Evolutionary conservation across 2,797 vertebrate species (phyloP).

Genomic region (Hoplostethus atlanticus): DNA sequence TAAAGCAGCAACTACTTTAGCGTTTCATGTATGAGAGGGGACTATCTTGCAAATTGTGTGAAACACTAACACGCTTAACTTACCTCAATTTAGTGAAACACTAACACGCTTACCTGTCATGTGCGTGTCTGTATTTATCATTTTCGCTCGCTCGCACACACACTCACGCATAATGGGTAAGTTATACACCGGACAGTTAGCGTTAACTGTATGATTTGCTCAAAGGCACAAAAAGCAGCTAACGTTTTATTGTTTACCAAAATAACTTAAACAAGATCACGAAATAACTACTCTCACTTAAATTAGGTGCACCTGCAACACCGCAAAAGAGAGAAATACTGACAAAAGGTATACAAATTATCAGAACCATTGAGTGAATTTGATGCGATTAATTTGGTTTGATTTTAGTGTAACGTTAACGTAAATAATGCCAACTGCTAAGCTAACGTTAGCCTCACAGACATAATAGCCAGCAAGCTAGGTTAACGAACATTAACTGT

Average conservation of each 20-base stretch:
- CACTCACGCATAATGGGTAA: not conserved
- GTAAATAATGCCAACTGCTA: not conserved
- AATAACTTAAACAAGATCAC: not conserved
- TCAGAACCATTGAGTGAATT: too few species aligned
- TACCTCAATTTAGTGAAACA: too few species aligned
- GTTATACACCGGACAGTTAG: not conserved
- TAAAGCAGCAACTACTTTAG: not conserved
- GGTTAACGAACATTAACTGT: not conserved
- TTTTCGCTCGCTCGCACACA: not conserved
- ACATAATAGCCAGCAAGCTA: conserved; percentile 12
- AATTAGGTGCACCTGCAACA: too few species aligned
- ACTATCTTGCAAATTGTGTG: too few species aligned
- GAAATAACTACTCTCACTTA: not conserved
- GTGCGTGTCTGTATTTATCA: too few species aligned
- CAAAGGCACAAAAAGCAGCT: not conserved
- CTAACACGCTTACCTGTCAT: too few species aligned
- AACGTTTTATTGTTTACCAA: not conserved
- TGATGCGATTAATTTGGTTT: not conserved
- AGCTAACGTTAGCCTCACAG: conserved; percentile 47
- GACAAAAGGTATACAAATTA: too few species aligned
- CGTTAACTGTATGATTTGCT: not conserved
- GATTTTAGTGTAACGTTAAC: not conserved
- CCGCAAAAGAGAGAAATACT: too few species aligned
- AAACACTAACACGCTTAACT: too few species aligned
- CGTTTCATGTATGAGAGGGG: too few species aligned